Conservation (phyloP, 2,113 vertebrate species). For the Trogon melanurus region DNA sequence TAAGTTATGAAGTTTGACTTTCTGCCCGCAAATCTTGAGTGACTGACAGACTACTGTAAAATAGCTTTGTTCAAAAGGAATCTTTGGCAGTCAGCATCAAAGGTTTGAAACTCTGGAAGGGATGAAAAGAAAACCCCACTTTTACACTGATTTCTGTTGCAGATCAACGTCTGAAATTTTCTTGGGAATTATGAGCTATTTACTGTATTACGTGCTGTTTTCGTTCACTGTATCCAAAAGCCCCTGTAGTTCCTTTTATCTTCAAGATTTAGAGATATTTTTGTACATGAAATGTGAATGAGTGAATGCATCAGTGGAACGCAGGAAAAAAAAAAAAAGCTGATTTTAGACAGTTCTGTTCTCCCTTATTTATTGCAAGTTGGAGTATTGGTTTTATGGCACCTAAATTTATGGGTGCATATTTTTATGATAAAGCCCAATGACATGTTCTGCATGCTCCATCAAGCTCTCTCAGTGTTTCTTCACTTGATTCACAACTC, state of each 20-base stretch:
- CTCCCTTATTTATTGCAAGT: slow-evolving; percentile 17
- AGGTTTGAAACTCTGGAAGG: slow-evolving; percentile 53
- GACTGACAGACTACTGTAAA: slow-evolving; percentile 67
- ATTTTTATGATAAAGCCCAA: slow-evolving; percentile 53
- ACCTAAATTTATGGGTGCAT: slow-evolving; percentile 51
- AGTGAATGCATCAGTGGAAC: not conserved
- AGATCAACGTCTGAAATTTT: slow-evolving; percentile 60
- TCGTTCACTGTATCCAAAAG: slow-evolving; percentile 23
- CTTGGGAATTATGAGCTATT: slow-evolving; percentile 47
- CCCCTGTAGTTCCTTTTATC: slow-evolving; percentile 27
- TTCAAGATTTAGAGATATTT: slow-evolving; percentile 44
- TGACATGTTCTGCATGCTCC: slow-evolving; percentile 40
- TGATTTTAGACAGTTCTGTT: slow-evolving; percentile 32
- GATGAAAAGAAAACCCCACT: slow-evolving; percentile 69
- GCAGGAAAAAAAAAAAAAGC: not conserved
- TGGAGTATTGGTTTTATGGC: slow-evolving; percentile 19
- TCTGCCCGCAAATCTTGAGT: slow-evolving; percentile 63
- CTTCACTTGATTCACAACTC: slow-evolving; percentile 42
- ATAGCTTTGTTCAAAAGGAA: slow-evolving; percentile 66
- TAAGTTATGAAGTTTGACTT: slow-evolving; percentile 71
- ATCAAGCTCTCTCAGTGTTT: slow-evolving; percentile 37
- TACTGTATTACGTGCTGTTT: slow-evolving; percentile 16
- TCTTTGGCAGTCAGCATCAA: slow-evolving; percentile 67
- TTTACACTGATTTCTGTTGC: slow-evolving; percentile 57
- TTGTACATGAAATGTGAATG: slow-evolving; percentile 45